phyloP scores from a whole-genome alignment of 2,888 invertebrate species.

The Chromoteleia sp. region DNA sequence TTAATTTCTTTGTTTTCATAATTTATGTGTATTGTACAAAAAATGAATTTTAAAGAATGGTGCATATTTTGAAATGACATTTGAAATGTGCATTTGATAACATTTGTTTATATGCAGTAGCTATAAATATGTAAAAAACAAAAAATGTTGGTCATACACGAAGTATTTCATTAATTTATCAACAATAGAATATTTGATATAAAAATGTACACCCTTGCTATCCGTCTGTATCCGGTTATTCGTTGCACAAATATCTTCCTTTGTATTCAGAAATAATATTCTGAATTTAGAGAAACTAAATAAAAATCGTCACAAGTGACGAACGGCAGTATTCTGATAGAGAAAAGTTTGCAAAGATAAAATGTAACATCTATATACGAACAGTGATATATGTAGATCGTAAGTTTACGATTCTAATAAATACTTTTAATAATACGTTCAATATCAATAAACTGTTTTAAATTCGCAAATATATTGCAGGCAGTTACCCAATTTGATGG shows the following conservation, averaged over 20 bases:
- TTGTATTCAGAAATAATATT: constrained; percentile 29
- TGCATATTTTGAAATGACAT: too few species aligned
- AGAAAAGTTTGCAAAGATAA: constrained; percentile 5
- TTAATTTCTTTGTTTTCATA: too few species aligned
- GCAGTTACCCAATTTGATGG: constrained; percentile 4
- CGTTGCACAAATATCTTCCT: neutral
- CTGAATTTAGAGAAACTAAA: constrained; percentile 11
- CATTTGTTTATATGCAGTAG: too few species aligned
- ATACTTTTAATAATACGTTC: constrained; percentile 17
- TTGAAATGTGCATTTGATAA: too few species aligned
- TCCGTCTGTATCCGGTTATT: neutral
- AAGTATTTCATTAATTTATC: too few species aligned
- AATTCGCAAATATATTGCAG: constrained; percentile 6
- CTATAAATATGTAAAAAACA: too few species aligned
- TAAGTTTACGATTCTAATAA: constrained; percentile 30
- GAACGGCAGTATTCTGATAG: constrained; percentile 10
- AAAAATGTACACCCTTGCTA: too few species aligned
- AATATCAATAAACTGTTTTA: constrained; percentile 28
- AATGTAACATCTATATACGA: constrained; percentile 1
- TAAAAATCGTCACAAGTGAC: constrained; percentile 9
- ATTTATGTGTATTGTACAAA: too few species aligned
- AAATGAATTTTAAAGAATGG: too few species aligned
- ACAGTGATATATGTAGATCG: neutral
- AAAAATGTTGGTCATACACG: too few species aligned
- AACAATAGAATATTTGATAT: too few species aligned